Evolutionary conservation across 2,113 vertebrate species (phyloP).

Genomic region (Nothocercus nigrocapillus): DNA sequence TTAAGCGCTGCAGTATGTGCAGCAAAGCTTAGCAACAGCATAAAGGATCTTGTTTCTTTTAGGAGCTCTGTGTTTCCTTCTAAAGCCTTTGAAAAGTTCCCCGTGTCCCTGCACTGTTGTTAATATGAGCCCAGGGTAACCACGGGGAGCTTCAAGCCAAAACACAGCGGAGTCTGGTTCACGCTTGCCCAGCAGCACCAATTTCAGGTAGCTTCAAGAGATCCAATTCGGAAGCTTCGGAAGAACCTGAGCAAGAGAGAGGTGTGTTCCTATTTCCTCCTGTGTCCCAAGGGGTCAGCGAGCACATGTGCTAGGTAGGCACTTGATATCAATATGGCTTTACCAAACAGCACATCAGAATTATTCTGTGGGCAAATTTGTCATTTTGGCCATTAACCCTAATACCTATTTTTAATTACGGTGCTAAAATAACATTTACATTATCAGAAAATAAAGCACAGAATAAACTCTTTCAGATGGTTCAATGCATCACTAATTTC

Average conservation of each 20-base stretch:
- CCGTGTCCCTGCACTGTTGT: neutral
- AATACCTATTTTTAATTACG: neutral
- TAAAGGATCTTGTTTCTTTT: neutral
- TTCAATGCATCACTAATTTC: neutral
- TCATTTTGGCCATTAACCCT: neutral
- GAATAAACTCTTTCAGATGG: neutral
- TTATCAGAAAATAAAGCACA: constrained; percentile 32
- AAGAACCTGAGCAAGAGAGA: neutral
- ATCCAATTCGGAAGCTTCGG: neutral
- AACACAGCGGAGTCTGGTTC: neutral
- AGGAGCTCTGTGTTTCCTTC: neutral
- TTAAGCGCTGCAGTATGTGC: neutral
- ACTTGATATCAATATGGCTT: neutral
- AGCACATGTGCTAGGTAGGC: neutral
- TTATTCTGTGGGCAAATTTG: neutral
- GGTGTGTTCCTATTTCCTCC: neutral
- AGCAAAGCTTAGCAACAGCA: neutral
- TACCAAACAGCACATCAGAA: neutral
- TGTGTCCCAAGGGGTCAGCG: neutral
- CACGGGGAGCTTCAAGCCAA: neutral
- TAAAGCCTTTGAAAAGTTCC: neutral
- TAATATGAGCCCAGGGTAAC: neutral
- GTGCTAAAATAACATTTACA: constrained; percentile 4
- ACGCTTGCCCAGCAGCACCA: neutral
- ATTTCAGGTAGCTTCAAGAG: neutral